A percentile compares a stretch with the other conserved stretches of the same genome.
Evolutionary conservation across 2,113 vertebrate species (phyloP).

Genomic region (Otocyon megalotis): DNA sequence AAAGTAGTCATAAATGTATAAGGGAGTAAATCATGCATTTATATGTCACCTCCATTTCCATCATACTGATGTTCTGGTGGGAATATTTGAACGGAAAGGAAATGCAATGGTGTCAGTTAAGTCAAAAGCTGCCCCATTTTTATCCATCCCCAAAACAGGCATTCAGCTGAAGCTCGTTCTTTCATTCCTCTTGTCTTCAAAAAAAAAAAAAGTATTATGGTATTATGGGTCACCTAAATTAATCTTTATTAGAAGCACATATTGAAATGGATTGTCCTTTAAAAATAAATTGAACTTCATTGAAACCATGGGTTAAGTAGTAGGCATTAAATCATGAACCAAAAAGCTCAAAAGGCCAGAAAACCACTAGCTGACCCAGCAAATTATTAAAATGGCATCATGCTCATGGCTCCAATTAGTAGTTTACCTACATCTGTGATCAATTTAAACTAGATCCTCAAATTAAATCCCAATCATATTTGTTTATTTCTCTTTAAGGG

Average conservation of each 20-base stretch:
- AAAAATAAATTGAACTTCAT: constrained; percentile 27
- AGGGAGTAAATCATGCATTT: neutral
- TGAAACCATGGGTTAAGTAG: neutral
- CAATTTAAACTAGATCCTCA: constrained; percentile 64
- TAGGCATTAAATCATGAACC: constrained; percentile 14
- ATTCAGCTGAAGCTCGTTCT: neutral
- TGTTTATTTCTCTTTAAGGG: constrained; percentile 71
- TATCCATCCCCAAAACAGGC: neutral
- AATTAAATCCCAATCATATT: constrained; percentile 58
- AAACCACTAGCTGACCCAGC: neutral
- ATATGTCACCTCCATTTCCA: neutral
- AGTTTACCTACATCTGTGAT: constrained; percentile 63
- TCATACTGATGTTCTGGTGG: neutral
- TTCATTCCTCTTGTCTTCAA: neutral
- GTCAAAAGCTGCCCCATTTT: neutral
- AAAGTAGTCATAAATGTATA: neutral
- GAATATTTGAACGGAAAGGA: neutral
- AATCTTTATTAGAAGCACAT: neutral
- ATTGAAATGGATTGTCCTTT: neutral
- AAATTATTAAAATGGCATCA: constrained; percentile 51
- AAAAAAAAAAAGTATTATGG: neutral
- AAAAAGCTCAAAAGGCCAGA: neutral
- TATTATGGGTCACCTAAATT: neutral
- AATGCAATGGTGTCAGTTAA: neutral
- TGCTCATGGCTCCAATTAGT: neutral